Percentiles rank a stretch among this genome's conserved stretches.
phyloP scores from a whole-genome alignment of 2,888 invertebrate genomes.

The Trachelus stipa region DNA sequence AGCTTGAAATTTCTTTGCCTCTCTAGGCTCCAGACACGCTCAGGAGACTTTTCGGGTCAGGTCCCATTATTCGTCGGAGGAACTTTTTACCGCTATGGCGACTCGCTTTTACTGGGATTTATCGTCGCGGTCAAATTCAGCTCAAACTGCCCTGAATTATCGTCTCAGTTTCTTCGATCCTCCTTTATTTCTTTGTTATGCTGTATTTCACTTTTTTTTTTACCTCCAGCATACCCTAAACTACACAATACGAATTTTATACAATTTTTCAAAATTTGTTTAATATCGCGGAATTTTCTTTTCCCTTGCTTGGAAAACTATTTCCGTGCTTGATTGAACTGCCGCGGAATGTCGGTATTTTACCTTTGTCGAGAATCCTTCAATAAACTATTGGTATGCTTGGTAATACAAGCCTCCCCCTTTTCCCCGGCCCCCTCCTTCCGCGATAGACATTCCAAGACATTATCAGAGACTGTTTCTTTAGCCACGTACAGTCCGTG shows the following conservation, averaged over 20 bases:
- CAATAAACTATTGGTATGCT: background rate
- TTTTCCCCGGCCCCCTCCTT: background rate
- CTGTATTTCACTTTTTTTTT: background rate
- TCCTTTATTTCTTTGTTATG: background rate
- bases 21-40: background rate
- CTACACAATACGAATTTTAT: background rate
- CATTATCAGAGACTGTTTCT: background rate
- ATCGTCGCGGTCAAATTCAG: constrained; percentile 39
- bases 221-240: background rate
- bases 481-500: background rate
- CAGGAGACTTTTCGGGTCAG: constrained; percentile 49
- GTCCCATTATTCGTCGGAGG: constrained; percentile 38
- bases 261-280: background rate
- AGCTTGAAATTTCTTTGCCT: background rate
- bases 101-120: constrained; percentile 15
- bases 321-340: background rate
- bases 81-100: constrained; percentile 27
- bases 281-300: background rate
- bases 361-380: background rate
- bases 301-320: background rate
- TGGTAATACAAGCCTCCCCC: background rate
- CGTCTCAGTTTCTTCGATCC: background rate
- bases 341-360: background rate
- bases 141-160: constrained; percentile 12
- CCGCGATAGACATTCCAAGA: background rate